phyloP scores from a whole-genome alignment of 2,888 invertebrate species.

The Metellina segmentata region DNA sequence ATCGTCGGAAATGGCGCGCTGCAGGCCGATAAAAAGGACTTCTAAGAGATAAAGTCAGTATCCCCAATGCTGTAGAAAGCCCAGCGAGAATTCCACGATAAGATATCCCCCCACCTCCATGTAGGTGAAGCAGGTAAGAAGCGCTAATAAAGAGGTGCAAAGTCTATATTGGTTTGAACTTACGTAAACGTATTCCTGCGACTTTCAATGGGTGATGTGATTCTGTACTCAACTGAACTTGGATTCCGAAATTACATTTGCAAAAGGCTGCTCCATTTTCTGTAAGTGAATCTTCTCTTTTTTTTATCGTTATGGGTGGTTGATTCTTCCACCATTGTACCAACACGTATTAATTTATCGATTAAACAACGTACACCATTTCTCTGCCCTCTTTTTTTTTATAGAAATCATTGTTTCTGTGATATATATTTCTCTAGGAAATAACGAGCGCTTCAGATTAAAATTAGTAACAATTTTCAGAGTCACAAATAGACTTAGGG shows the following conservation, averaged over 20 bases:
- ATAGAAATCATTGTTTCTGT: too few species aligned
- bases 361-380: too few species aligned
- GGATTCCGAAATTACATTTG: background rate
- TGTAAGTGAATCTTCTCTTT: background rate
- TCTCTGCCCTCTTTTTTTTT: too few species aligned
- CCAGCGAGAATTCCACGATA: conserved; percentile 11
- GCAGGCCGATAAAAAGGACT: background rate
- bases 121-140: conserved; percentile 18
- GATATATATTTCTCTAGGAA: too few species aligned
- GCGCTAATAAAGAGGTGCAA: conserved; percentile 30
- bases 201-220: background rate
- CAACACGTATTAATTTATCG: too few species aligned
- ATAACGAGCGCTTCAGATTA: too few species aligned
- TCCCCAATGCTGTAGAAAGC: background rate
- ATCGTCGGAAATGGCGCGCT: background rate
- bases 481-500: too few species aligned
- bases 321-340: too few species aligned
- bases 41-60: background rate
- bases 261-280: background rate
- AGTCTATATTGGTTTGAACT: conserved; percentile 19
- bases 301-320: too few species aligned
- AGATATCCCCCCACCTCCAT: background rate
- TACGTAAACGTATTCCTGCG: background rate
- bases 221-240: background rate
- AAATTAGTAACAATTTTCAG: too few species aligned